Evolutionary conservation across 2,797 vertebrate species (phyloP).

Genomic region (Rallus crepitans): DNA sequence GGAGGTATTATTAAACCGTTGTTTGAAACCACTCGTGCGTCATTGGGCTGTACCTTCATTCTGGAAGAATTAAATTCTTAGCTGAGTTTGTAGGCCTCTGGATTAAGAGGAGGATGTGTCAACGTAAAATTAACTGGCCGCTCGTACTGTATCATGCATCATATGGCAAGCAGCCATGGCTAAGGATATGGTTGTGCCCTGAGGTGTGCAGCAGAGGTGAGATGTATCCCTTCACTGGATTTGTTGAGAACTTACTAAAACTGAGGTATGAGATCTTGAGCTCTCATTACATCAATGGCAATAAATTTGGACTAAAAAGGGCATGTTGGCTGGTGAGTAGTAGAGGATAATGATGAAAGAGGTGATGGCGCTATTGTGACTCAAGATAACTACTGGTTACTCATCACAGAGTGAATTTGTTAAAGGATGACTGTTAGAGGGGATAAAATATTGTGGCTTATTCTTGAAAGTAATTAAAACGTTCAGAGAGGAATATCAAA

Average conservation of each 20-base stretch:
- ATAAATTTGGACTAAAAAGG: not conserved
- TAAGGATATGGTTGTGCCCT: not conserved
- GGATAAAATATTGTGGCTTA: not conserved
- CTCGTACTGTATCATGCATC: not conserved
- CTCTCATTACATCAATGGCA: not conserved
- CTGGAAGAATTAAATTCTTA: not conserved
- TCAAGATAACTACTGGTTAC: not conserved
- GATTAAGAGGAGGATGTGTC: not conserved
- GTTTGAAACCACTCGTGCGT: not conserved
- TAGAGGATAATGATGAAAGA: not conserved
- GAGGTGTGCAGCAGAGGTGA: not conserved
- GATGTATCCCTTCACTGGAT: not conserved
- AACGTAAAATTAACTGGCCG: not conserved
- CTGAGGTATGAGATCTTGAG: not conserved
- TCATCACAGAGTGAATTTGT: not conserved
- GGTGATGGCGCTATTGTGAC: not conserved
- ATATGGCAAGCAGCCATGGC: not conserved
- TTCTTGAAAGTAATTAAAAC: not conserved
- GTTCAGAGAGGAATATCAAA: not conserved
- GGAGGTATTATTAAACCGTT: not conserved
- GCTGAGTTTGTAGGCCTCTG: not conserved
- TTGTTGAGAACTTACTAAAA: not conserved
- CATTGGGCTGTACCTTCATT: not conserved
- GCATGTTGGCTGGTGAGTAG: not conserved
- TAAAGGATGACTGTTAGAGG: not conserved